phyloP scores from a whole-genome alignment of 2,888 invertebrate genomes.

The Nomada goodeniana region DNA sequence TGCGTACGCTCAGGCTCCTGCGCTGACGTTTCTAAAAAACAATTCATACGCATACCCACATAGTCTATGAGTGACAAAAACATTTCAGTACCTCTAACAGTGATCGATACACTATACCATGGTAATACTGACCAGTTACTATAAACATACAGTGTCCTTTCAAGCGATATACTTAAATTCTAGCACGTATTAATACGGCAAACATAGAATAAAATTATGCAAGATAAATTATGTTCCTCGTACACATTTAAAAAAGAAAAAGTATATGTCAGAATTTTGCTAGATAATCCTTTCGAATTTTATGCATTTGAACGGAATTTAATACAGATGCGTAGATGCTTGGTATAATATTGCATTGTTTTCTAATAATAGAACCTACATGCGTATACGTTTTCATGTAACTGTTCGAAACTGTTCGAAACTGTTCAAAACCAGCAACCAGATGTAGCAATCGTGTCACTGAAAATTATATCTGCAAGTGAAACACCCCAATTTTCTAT shows the following conservation, averaged over 20 bases:
- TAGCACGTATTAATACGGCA: background rate
- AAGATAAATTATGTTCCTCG: background rate
- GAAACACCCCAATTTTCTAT: background rate
- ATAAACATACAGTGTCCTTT: conserved; percentile 18
- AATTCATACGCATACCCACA: conserved; percentile 75
- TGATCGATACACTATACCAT: conserved; percentile 34
- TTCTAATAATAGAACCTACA: conserved; percentile 38
- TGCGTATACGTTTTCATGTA: conserved; percentile 43
- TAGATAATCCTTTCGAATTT: too few relatives aligned
- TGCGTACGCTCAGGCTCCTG: conserved; percentile 86
- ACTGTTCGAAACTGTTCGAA: conserved; percentile 24
- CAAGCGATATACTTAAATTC: background rate
- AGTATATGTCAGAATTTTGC: background rate
- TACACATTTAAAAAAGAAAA: conserved; percentile 1
- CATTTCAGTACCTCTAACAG: conserved; percentile 55
- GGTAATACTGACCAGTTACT: conserved; percentile 16
- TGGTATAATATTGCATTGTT: background rate
- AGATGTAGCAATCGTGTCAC: conserved; percentile 32
- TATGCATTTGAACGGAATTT: too few relatives aligned
- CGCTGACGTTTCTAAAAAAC: conserved; percentile 86
- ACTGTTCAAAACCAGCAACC: conserved; percentile 63
- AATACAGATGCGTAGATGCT: too few relatives aligned
- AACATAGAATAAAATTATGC: background rate
- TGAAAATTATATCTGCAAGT: conserved; percentile 14
- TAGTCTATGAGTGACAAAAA: conserved; percentile 61